Evolutionary conservation across 2,797 vertebrate species (phyloP).

Genomic region (Poeciliopsis gracilis): DNA sequence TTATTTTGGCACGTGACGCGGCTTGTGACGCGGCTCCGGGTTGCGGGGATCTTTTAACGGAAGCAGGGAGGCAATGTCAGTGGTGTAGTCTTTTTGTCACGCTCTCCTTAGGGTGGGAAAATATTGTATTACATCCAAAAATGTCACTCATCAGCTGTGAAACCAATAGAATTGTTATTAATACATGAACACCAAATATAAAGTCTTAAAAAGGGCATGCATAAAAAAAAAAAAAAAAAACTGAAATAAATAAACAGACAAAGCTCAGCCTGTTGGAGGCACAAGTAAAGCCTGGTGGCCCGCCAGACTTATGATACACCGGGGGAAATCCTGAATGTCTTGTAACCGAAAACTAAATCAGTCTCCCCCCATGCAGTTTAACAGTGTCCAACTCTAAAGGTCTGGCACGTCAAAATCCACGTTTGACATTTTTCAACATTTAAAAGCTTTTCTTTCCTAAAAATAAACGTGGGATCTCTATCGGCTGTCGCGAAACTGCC

Average conservation of each 20-base stretch:
- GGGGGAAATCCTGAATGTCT: not conserved
- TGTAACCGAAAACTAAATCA: not conserved
- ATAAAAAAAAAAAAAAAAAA: too few species aligned
- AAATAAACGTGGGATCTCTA: conserved; percentile 14
- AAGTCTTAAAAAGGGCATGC: too few species aligned
- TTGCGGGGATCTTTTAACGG: not conserved
- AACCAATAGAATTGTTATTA: too few species aligned
- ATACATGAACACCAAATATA: too few species aligned
- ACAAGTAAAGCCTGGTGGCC: too few species aligned
- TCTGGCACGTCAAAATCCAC: conserved; percentile 11
- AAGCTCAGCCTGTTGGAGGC: too few species aligned
- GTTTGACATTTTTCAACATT: conserved; percentile 13
- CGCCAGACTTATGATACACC: too few species aligned
- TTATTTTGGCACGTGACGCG: not conserved
- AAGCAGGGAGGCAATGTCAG: not conserved
- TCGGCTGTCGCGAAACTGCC: conserved; percentile 27
- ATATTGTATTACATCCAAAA: too few species aligned
- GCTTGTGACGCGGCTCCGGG: too few species aligned
- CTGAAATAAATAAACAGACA: too few species aligned
- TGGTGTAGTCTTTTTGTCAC: not conserved
- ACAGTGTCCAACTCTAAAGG: not conserved
- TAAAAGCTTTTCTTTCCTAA: conserved; percentile 24
- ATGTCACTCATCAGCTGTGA: too few species aligned
- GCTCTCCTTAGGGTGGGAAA: too few species aligned
- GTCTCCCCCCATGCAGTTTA: not conserved